Evolutionary conservation across 2,797 vertebrate genomes (phyloP).

Genomic region (Anniella stebbinsi): DNA sequence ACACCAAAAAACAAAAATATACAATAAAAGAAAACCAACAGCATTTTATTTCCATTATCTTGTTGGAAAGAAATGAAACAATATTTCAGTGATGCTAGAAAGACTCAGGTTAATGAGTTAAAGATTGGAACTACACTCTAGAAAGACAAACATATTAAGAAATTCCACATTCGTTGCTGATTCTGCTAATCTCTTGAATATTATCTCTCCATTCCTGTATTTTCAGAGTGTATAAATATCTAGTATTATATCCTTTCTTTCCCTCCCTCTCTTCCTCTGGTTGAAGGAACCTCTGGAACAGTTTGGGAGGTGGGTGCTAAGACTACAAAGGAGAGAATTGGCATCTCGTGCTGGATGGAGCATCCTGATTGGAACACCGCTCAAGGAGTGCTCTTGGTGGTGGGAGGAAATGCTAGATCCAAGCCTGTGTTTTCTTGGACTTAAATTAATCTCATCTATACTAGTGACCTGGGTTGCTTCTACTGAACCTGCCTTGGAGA

Average conservation of each 20-base stretch:
- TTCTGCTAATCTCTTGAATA: slow-evolving; percentile 49
- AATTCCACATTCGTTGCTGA: slow-evolving; percentile 68
- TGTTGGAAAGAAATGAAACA: slow-evolving; percentile 68
- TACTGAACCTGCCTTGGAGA: too few species aligned
- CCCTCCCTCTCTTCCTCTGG: slow-evolving; percentile 23
- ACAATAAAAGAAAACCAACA: slow-evolving; percentile 20
- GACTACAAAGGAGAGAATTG: too few species aligned
- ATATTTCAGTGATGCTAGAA: slow-evolving; percentile 53
- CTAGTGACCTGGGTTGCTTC: too few species aligned
- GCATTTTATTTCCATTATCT: slow-evolving; percentile 61
- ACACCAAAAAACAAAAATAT: not conserved
- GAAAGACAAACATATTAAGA: slow-evolving; percentile 66
- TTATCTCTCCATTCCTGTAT: not conserved
- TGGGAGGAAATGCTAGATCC: too few species aligned
- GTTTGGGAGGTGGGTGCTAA: not conserved
- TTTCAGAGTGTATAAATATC: slow-evolving; percentile 59
- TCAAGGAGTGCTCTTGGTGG: too few species aligned
- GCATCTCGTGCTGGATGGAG: too few species aligned
- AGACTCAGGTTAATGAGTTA: slow-evolving; percentile 67
- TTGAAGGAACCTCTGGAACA: not conserved
- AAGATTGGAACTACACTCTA: slow-evolving; percentile 66
- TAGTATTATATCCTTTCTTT: slow-evolving; percentile 26
- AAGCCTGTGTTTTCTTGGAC: too few species aligned
- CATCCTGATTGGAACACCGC: too few species aligned
- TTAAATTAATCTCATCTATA: too few species aligned